Conservation (phyloP, 2,797 vertebrate species). For the Galago senegalensis region DNA sequence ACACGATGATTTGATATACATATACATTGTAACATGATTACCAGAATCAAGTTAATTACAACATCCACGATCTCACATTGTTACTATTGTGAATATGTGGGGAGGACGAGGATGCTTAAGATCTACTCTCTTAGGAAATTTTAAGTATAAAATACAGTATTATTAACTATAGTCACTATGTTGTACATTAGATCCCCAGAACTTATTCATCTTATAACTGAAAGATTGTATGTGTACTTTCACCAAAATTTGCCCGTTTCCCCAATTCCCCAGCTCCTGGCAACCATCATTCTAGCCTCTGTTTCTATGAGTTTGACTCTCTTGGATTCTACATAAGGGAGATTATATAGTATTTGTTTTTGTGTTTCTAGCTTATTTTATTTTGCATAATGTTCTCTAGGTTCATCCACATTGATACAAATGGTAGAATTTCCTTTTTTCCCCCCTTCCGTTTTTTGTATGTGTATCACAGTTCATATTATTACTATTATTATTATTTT, state of each 20-base stretch:
- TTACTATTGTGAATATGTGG: not conserved
- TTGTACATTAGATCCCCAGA: not conserved
- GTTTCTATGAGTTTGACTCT: not conserved
- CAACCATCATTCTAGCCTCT: not conserved
- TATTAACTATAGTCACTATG: not conserved
- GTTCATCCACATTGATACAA: not conserved
- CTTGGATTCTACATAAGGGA: not conserved
- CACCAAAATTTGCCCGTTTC: not conserved
- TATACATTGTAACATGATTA: not conserved
- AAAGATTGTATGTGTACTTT: not conserved
- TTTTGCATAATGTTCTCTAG: not conserved
- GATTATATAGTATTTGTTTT: not conserved
- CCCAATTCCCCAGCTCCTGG: not conserved
- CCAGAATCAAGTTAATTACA: not conserved
- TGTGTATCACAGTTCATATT: not conserved
- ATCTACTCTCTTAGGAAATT: not conserved
- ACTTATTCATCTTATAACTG: not conserved
- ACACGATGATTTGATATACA: not conserved
- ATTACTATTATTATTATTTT: too few species aligned
- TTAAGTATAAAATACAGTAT: not conserved
- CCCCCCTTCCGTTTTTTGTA: not conserved
- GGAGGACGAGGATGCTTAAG: not conserved
- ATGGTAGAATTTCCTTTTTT: not conserved
- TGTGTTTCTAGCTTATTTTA: not conserved
- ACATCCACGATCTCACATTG: not conserved